A percentile compares a stretch with the other conserved stretches of the same genome.
Evolutionary conservation across 2,113 vertebrate species (phyloP).

Genomic region (Otolemur garnettii): DNA sequence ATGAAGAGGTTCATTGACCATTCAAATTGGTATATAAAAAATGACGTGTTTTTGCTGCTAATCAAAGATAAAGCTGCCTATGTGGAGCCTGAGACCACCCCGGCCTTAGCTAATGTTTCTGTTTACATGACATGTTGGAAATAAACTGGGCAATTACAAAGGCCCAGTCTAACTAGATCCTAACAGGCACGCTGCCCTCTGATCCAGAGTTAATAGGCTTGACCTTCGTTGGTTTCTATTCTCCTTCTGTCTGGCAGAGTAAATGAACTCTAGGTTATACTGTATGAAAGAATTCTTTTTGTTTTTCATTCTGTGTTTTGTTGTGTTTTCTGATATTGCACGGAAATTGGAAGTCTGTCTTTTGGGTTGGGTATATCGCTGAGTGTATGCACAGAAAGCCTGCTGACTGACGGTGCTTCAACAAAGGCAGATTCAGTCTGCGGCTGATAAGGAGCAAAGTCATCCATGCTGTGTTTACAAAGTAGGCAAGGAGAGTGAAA

Average conservation of each 20-base stretch:
- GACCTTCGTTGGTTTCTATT: slow-evolving; percentile 88
- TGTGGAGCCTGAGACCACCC: slow-evolving; percentile 81
- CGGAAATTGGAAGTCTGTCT: slow-evolving; percentile 84
- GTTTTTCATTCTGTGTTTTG: slow-evolving; percentile 69
- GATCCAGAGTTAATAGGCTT: slow-evolving; percentile 88
- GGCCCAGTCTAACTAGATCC: slow-evolving; percentile 80
- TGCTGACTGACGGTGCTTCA: slow-evolving; percentile 88
- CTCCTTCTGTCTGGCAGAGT: slow-evolving; percentile 85
- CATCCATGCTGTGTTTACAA: slow-evolving; percentile 89
- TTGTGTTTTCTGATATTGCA: slow-evolving; percentile 62
- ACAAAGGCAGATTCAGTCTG: slow-evolving; percentile 88
- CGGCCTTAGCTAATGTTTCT: slow-evolving; percentile 81
- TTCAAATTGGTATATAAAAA: slow-evolving; percentile 81
- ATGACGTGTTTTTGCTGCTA: slow-evolving; percentile 70
- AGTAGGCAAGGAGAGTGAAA: slow-evolving; percentile 86
- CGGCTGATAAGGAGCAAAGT: slow-evolving; percentile 89
- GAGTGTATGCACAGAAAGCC: slow-evolving; percentile 85
- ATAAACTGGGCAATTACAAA: slow-evolving; percentile 87
- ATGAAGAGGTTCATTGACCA: slow-evolving; percentile 83
- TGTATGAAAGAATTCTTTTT: slow-evolving; percentile 78
- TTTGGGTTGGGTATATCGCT: slow-evolving; percentile 83
- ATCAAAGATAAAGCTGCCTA: slow-evolving; percentile 76
- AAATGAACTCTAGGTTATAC: slow-evolving; percentile 84
- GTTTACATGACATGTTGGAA: slow-evolving; percentile 86
- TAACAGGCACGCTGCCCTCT: slow-evolving; percentile 85